Conservation (phyloP, 2,113 vertebrate species). For the Polypterus bichir region DNA sequence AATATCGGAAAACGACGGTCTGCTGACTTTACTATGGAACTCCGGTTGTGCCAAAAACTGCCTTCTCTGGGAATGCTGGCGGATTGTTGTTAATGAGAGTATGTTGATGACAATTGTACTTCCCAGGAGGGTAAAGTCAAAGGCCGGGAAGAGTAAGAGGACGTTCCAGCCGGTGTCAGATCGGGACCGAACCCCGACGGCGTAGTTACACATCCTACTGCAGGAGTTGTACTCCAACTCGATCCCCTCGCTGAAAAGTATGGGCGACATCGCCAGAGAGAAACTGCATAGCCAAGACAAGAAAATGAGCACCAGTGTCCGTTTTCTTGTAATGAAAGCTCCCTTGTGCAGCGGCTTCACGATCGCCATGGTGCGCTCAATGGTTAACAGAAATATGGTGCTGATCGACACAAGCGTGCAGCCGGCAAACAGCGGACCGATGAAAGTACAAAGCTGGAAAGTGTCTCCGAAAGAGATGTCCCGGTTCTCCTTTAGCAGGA, state of each 20-base stretch:
- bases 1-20: constrained; percentile 55
- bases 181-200: constrained; percentile 30
- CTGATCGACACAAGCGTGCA: constrained; percentile 61
- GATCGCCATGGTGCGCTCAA: constrained; percentile 56
- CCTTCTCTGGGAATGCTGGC: constrained; percentile 50
- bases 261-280: constrained; percentile 44
- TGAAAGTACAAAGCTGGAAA: constrained; percentile 50
- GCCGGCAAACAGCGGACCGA: constrained; percentile 54
- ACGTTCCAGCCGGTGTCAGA: constrained; percentile 48
- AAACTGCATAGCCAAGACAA: constrained; percentile 55
- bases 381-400: constrained; percentile 51
- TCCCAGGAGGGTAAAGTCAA: constrained; percentile 56
- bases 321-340: constrained; percentile 45
- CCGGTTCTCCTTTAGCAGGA: constrained; percentile 31
- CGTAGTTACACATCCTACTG: constrained; percentile 63
- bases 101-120: constrained; percentile 52
- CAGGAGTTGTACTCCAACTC: constrained; percentile 56
- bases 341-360: constrained; percentile 53
- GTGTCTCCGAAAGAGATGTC: constrained; percentile 33
- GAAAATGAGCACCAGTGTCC: constrained; percentile 44
- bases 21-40: constrained; percentile 26
- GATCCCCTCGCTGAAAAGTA: constrained; percentile 48
- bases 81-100: constrained; percentile 54
- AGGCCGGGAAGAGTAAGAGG: constrained; percentile 51
- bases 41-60: constrained; percentile 42